Conservation (phyloP, 2,113 vertebrate genomes). For the Columba livia region DNA sequence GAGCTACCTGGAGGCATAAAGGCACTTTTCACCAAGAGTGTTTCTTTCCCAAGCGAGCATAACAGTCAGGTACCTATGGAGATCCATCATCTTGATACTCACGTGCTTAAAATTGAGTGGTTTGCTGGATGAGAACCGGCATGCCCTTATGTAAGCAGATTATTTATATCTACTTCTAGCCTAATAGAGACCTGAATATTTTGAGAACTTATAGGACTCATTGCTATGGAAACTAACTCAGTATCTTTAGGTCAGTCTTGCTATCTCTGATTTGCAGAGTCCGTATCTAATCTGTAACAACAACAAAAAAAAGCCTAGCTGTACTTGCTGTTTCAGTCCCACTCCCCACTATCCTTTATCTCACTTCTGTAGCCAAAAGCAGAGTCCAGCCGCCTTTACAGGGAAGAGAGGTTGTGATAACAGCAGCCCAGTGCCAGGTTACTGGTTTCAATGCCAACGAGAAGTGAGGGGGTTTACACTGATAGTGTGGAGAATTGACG, state of each 20-base stretch:
- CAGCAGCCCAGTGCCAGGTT: neutral
- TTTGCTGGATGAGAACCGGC: neutral
- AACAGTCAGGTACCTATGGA: neutral
- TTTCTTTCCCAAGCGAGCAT: neutral
- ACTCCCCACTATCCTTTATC: neutral
- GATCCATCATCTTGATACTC: neutral
- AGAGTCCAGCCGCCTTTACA: neutral
- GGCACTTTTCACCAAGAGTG: neutral
- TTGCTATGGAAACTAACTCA: constrained; percentile 59
- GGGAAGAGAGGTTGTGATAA: neutral
- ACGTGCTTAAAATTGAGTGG: fast-evolving
- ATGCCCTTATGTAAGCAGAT: constrained; percentile 12
- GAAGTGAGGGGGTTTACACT: neutral
- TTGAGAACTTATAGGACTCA: constrained; percentile 24
- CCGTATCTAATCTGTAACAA: neutral
- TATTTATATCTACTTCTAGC: constrained; percentile 48
- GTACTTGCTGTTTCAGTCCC: neutral
- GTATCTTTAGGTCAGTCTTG: constrained; percentile 43
- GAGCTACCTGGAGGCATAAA: neutral
- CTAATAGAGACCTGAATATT: constrained; percentile 26
- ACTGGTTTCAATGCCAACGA: neutral
- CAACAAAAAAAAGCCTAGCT: neutral
- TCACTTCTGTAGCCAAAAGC: neutral
- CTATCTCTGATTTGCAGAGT: neutral
- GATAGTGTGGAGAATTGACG: neutral